phyloP scores from a whole-genome alignment of 2,888 invertebrate species.

The Ophion ellenae region DNA sequence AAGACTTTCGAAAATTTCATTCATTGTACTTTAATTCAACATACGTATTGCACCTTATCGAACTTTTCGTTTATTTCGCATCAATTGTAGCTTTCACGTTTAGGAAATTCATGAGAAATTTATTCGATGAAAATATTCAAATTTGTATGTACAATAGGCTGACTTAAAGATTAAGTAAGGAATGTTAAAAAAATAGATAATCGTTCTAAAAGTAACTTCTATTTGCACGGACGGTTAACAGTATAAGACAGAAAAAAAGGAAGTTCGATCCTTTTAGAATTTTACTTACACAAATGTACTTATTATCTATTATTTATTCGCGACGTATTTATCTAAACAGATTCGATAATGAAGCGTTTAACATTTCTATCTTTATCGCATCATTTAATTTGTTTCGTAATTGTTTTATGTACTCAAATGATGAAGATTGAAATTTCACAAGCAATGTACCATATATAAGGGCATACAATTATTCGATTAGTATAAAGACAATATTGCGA shows the following conservation, averaged over 20 bases:
- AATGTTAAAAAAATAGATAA: conserved; percentile 10
- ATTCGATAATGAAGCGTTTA: background rate
- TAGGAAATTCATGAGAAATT: background rate
- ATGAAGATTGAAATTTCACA: too few species aligned
- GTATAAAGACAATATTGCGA: too few species aligned
- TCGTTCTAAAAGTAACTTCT: conserved; percentile 14
- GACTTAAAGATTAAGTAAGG: background rate
- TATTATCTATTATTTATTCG: background rate
- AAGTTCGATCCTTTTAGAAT: background rate
- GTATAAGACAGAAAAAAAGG: background rate
- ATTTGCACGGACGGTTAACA: conserved; percentile 23
- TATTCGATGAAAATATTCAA: conserved; percentile 2
- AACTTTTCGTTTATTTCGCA: background rate
- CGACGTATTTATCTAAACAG: background rate
- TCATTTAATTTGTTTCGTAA: too few species aligned
- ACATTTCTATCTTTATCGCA: too few species aligned
- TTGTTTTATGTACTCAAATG: too few species aligned
- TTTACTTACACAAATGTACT: background rate
- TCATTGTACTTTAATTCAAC: too few species aligned
- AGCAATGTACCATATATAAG: too few species aligned
- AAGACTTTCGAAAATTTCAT: too few species aligned
- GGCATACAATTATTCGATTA: too few species aligned
- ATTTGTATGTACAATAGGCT: conserved; percentile 25
- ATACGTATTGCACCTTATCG: too few species aligned
- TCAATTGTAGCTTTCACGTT: background rate